Evolutionary conservation across 2,888 invertebrate genomes (phyloP).

Genomic region (Galerucella pusilla): DNA sequence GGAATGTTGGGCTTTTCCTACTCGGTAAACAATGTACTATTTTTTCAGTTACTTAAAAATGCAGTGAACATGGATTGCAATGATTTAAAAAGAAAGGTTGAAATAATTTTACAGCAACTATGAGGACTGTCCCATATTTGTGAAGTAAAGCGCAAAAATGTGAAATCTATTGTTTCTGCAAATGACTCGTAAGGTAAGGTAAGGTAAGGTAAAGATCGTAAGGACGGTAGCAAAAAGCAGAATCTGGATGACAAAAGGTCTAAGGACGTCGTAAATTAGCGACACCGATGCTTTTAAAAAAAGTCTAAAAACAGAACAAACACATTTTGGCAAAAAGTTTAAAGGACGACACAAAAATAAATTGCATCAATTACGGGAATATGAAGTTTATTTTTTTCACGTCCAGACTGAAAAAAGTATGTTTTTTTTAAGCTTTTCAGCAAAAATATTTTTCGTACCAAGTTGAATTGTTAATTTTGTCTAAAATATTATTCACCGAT

Average conservation of each 20-base stretch:
- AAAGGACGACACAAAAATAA: conserved; percentile 50
- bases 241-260: conserved; percentile 36
- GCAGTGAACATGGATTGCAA: too few species aligned
- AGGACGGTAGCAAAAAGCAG: conserved; percentile 36
- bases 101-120: too few species aligned
- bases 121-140: too few species aligned
- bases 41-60: too few species aligned
- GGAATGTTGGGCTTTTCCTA: too few species aligned
- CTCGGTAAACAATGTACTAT: too few species aligned
- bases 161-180: too few species aligned
- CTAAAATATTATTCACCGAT: not conserved
- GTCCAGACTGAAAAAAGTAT: conserved; percentile 12
- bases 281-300: conserved; percentile 39
- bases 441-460: not conserved
- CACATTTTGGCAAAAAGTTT: conserved; percentile 47
- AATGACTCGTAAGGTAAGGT: too few species aligned
- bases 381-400: conserved; percentile 25
- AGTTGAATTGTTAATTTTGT: not conserved
- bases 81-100: too few species aligned
- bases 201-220: too few species aligned
- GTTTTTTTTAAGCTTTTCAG: not conserved
- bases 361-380: conserved; percentile 35
- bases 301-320: conserved; percentile 46
- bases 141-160: too few species aligned
- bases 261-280: conserved; percentile 43